Evolutionary conservation across 2,113 vertebrate species (phyloP).

Genomic region (Murina feae): DNA sequence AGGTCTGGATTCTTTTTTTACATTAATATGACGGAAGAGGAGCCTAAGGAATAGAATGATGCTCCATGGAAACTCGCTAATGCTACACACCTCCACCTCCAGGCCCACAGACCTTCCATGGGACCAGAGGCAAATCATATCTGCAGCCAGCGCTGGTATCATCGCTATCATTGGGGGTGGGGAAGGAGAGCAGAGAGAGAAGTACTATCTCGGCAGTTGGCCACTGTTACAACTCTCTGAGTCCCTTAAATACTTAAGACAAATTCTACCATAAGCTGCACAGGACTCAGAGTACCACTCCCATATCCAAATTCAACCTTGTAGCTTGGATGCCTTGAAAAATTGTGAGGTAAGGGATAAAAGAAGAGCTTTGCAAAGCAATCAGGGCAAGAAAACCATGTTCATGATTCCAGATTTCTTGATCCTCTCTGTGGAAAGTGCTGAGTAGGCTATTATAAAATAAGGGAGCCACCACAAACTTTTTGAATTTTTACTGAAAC

Average conservation of each 20-base stretch:
- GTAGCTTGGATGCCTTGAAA: neutral
- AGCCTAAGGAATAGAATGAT: neutral
- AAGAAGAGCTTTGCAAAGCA: neutral
- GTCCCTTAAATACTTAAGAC: neutral
- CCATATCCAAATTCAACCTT: neutral
- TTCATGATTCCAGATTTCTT: neutral
- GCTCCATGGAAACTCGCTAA: neutral
- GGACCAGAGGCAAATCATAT: neutral
- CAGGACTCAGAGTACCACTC: neutral
- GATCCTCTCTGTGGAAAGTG: neutral
- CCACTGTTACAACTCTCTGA: neutral
- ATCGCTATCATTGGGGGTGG: accelerated
- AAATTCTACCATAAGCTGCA: neutral
- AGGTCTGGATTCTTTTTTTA: too few relatives aligned
- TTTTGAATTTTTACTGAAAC: neutral
- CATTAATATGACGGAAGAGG: too few relatives aligned
- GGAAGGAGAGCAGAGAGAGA: neutral
- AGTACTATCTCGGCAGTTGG: neutral
- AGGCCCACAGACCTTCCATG: neutral
- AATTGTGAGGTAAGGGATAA: neutral
- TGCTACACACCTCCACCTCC: neutral
- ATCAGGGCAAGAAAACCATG: neutral
- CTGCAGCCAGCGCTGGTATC: neutral
- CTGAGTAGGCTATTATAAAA: neutral
- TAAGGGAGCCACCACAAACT: neutral